Conservation (phyloP, 2,888 invertebrate species). For the Tipula lateralis region DNA sequence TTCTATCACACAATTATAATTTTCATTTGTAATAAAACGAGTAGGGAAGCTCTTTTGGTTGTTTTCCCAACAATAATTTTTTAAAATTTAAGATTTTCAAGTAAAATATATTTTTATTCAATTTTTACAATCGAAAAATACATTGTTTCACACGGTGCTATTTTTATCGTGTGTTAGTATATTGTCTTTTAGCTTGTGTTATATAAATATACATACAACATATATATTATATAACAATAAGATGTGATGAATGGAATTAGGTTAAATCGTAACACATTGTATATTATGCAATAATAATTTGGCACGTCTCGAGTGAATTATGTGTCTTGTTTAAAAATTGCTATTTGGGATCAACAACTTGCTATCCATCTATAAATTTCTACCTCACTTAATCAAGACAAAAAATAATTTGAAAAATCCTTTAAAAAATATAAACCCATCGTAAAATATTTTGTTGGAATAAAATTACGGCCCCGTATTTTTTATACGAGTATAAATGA, state of each 20-base stretch:
- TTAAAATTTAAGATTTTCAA: neutral
- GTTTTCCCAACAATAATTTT: neutral
- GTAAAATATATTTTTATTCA: constrained; percentile 8
- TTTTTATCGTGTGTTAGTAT: neutral
- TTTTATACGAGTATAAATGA: neutral
- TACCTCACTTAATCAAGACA: neutral
- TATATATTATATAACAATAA: too few species aligned
- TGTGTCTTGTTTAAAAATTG: neutral
- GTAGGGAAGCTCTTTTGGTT: neutral
- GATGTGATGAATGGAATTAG: neutral
- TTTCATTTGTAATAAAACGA: neutral
- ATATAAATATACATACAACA: neutral
- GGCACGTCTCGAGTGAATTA: neutral
- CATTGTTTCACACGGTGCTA: neutral
- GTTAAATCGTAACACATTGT: neutral
- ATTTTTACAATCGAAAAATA: neutral
- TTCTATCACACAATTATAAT: neutral
- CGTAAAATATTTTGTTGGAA: neutral
- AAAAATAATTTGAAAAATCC: neutral
- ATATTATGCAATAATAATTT: neutral
- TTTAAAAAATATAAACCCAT: neutral
- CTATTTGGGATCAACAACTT: neutral
- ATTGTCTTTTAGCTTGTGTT: neutral
- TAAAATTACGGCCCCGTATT: neutral
- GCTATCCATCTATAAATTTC: constrained; percentile 2